These are phyloP conservation scores for Fukomys damarensis DNA, from an alignment of 2,113 vertebrate genomes.

Conservation along the genomic window DNA sequence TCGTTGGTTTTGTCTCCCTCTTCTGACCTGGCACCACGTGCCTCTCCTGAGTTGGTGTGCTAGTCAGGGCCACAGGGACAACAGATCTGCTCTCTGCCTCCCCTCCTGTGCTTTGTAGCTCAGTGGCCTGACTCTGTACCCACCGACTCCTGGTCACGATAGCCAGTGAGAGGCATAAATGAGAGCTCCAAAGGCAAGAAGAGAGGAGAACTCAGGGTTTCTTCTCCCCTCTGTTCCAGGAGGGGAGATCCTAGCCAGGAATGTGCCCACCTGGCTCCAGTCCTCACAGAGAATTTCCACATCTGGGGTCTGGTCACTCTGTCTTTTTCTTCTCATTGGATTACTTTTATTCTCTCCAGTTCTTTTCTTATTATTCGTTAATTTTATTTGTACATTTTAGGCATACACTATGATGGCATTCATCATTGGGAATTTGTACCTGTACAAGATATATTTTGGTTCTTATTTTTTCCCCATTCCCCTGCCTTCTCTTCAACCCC, in stretches of 20 bases:
- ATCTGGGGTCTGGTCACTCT: background rate
- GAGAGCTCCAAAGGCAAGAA: background rate
- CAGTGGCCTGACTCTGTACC: background rate
- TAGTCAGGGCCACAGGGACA: background rate
- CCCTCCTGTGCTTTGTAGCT: background rate
- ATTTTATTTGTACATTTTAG: too few species aligned
- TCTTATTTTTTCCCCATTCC: too few species aligned
- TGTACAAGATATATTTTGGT: too few species aligned
- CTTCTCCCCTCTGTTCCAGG: background rate
- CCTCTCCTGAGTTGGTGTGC: background rate
- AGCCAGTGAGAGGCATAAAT: background rate
- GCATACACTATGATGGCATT: too few species aligned
- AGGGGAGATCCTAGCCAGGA: background rate
- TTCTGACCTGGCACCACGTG: background rate
- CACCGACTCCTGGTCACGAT: background rate
- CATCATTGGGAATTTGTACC: too few species aligned
- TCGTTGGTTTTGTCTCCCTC: fast-evolving
- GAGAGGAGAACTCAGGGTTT: background rate
- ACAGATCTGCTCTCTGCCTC: background rate
- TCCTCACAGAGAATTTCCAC: background rate
- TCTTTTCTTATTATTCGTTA: too few species aligned
- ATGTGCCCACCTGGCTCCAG: background rate
- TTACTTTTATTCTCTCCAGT: too few species aligned
- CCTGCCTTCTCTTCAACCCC: too few species aligned
- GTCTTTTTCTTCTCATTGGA: too few species aligned